These are phyloP conservation scores for Sebastes taczanowskii DNA, from an alignment of 2,797 vertebrate genomes.

Conservation along the genomic window DNA sequence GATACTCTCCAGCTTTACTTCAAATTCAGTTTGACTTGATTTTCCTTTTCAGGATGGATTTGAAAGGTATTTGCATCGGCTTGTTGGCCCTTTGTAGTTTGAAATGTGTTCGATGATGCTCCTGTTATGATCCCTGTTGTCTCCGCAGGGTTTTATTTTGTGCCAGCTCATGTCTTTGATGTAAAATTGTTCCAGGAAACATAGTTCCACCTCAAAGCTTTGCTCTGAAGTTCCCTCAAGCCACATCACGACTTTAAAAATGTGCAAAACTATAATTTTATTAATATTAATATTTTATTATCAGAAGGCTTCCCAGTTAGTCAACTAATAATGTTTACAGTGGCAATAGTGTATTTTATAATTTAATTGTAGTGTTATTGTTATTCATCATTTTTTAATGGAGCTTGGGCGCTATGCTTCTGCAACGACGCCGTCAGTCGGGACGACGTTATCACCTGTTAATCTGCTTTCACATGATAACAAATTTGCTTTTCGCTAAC, in stretches of 20 bases:
- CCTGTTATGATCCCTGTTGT: slow-evolving; percentile 15
- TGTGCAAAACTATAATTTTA: not conserved
- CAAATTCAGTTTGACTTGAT: slow-evolving; percentile 2
- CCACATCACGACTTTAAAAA: not conserved
- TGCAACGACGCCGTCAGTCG: not conserved
- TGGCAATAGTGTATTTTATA: not conserved
- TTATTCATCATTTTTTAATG: not conserved
- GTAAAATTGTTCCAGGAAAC: slow-evolving; percentile 48
- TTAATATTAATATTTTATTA: not conserved
- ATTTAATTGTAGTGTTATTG: not conserved
- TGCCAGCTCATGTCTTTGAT: slow-evolving; percentile 43
- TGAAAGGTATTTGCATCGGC: not conserved
- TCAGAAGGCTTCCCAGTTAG: not conserved
- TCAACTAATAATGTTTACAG: not conserved
- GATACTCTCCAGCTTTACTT: not conserved
- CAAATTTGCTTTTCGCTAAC: no score
- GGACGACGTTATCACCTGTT: not conserved
- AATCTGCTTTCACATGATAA: no score
- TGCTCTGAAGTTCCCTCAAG: slow-evolving; percentile 11
- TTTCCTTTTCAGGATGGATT: slow-evolving; percentile 16
- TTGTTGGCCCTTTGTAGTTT: slow-evolving; percentile 33
- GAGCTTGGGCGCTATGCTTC: not conserved
- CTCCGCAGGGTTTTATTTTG: slow-evolving; percentile 17
- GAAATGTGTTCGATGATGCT: slow-evolving; percentile 6
- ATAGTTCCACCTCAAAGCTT: not conserved